Evolutionary conservation across 1,140 invertebrate species (phyloP).

Genomic region (Heliconius eleuchia): DNA sequence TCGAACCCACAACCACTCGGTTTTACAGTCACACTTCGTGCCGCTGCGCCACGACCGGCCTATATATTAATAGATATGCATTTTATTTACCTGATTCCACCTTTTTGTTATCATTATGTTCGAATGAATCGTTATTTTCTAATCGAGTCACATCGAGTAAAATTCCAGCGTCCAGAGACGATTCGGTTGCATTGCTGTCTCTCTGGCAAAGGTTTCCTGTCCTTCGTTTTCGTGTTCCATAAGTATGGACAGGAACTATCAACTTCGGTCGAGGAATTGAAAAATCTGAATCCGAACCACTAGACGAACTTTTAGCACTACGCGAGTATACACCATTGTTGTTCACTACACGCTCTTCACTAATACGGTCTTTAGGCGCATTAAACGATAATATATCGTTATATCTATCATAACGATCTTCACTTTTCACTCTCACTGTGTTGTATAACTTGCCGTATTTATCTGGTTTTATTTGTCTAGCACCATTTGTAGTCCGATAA

Average conservation of each 20-base stretch:
- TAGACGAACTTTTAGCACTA: slow-evolving; percentile 77
- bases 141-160: slow-evolving; percentile 68
- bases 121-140: slow-evolving; percentile 53
- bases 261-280: slow-evolving; percentile 91
- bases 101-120: slow-evolving; percentile 48
- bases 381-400: slow-evolving; percentile 68
- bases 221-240: slow-evolving; percentile 87
- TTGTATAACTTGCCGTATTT: slow-evolving; percentile 75
- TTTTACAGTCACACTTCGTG: too few species aligned
- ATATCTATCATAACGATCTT: slow-evolving; percentile 74
- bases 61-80: not conserved
- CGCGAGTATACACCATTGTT: slow-evolving; percentile 72
- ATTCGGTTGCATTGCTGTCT: slow-evolving; percentile 71
- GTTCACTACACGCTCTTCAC: slow-evolving; percentile 74
- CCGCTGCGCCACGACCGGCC: too few species aligned
- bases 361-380: slow-evolving; percentile 56
- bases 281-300: slow-evolving; percentile 85
- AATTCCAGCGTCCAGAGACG: slow-evolving; percentile 70
- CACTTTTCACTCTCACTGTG: slow-evolving; percentile 80
- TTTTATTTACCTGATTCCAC: slow-evolving; percentile 63
- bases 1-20: too few species aligned
- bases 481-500: slow-evolving; percentile 74
- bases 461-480: slow-evolving; percentile 72
- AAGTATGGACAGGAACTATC: slow-evolving; percentile 93
- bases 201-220: slow-evolving; percentile 86